These are phyloP conservation scores for Atopsyche davidsoni DNA, from an alignment of 1,140 invertebrate genomes.

Conservation along the genomic window DNA sequence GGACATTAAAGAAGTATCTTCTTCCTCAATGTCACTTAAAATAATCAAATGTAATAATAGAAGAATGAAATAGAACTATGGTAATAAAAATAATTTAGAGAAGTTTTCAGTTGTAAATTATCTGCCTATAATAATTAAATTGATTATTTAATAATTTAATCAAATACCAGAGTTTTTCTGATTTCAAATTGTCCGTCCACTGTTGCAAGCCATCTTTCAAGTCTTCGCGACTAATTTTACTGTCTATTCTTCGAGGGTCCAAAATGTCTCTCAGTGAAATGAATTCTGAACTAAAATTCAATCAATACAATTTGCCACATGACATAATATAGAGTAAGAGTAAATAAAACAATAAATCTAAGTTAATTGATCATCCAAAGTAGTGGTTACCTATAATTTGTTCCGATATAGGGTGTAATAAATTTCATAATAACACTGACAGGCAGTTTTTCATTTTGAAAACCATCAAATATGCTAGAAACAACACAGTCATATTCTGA, in stretches of 20 bases:
- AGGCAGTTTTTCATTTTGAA: conserved; percentile 6
- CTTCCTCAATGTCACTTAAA: too few relatives aligned
- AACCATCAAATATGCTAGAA: conserved; percentile 10
- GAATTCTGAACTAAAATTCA: conserved; percentile 14
- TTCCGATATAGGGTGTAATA: conserved; percentile 17
- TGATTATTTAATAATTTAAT: too few relatives aligned
- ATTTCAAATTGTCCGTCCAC: conserved; percentile 14
- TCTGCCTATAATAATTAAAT: too few relatives aligned
- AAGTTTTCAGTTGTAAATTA: too few relatives aligned
- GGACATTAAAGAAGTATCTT: conserved; percentile 9
- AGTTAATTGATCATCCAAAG: too few relatives aligned
- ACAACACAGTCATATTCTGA: conserved; percentile 16
- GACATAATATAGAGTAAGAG: too few relatives aligned
- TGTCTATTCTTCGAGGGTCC: conserved; percentile 4
- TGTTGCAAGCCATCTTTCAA: conserved; percentile 10
- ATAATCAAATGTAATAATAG: too few relatives aligned
- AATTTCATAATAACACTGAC: conserved; percentile 6
- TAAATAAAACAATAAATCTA: too few relatives aligned
- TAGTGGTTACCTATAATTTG: conserved; percentile 12
- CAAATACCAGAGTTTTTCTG: too few relatives aligned
- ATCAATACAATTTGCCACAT: too few relatives aligned
- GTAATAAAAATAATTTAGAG: too few relatives aligned
- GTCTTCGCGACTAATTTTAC: conserved; percentile 1
- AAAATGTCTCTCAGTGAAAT: conserved; percentile 7
- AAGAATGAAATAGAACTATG: too few relatives aligned